Conservation (phyloP, 2,888 invertebrate genomes). For the Agriotes lineatus region DNA sequence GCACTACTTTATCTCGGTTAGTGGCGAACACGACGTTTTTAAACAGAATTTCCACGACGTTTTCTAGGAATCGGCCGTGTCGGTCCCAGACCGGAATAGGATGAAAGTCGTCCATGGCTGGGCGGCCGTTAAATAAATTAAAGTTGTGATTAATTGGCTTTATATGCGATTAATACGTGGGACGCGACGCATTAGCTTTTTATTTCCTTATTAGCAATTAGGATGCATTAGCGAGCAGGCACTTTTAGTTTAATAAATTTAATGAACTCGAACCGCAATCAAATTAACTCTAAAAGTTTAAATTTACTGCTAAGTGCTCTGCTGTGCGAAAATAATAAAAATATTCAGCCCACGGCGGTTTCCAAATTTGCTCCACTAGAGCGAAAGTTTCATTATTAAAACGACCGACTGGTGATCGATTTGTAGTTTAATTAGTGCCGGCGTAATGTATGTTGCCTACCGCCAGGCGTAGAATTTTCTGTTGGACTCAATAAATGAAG, state of each 20-base stretch:
- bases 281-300: constrained; percentile 41
- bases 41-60: constrained; percentile 63
- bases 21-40: constrained; percentile 65
- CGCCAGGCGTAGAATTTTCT: too few species aligned
- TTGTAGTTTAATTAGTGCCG: background rate
- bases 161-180: constrained; percentile 34
- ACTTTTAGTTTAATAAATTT: constrained; percentile 41
- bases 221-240: constrained; percentile 39
- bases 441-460: background rate
- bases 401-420: background rate
- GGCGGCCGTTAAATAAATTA: constrained; percentile 27
- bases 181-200: constrained; percentile 30
- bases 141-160: constrained; percentile 29
- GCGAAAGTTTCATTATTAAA: background rate
- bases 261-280: constrained; percentile 38
- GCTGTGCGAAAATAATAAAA: constrained; percentile 31
- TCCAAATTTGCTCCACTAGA: background rate
- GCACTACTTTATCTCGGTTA: constrained; percentile 65
- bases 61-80: constrained; percentile 64
- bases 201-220: constrained; percentile 39
- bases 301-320: constrained; percentile 38
- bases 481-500: too few species aligned
- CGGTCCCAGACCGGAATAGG: constrained; percentile 60
- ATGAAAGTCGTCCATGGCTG: constrained; percentile 56
- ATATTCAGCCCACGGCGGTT: constrained; percentile 18